These are phyloP conservation scores for Seira sanloemensis DNA, from an alignment of 2,888 invertebrate species.

Conservation along the genomic window DNA sequence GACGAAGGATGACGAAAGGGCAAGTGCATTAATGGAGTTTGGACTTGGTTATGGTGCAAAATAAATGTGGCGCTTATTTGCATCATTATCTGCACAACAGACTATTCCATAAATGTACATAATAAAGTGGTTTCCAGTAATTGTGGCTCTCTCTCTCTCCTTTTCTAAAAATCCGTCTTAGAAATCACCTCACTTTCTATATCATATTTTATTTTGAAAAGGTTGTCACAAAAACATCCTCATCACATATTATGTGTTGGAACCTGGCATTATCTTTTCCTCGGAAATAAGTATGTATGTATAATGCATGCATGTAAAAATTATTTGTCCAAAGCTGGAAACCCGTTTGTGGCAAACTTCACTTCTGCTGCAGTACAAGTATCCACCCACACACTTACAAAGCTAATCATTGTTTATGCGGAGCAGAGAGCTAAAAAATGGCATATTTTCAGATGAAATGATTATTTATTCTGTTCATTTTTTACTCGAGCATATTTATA, in stretches of 20 bases:
- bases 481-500: too few species aligned
- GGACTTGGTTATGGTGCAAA: not conserved
- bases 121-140: slow-evolving; percentile 47
- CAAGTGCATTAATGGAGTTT: not conserved
- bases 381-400: too few species aligned
- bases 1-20: slow-evolving; percentile 25
- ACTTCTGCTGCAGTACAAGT: not conserved
- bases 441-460: too few species aligned
- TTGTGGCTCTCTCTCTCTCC: slow-evolving; percentile 35
- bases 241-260: not conserved
- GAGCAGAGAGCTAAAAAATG: too few species aligned
- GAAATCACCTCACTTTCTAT: not conserved
- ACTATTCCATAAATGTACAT: slow-evolving; percentile 20
- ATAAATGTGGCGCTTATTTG: slow-evolving; percentile 33
- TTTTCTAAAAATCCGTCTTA: slow-evolving; percentile 13
- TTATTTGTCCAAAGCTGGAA: not conserved
- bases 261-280: not conserved
- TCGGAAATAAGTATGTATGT: too few species aligned
- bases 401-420: too few species aligned
- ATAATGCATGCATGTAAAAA: not conserved
- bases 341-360: not conserved
- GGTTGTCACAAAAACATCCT: not conserved
- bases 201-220: slow-evolving; percentile 14
- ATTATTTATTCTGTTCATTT: too few species aligned
- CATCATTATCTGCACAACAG: slow-evolving; percentile 38